These are phyloP conservation scores for Triops longicaudatus DNA, from an alignment of 1,140 invertebrate species.

Conservation along the genomic window DNA sequence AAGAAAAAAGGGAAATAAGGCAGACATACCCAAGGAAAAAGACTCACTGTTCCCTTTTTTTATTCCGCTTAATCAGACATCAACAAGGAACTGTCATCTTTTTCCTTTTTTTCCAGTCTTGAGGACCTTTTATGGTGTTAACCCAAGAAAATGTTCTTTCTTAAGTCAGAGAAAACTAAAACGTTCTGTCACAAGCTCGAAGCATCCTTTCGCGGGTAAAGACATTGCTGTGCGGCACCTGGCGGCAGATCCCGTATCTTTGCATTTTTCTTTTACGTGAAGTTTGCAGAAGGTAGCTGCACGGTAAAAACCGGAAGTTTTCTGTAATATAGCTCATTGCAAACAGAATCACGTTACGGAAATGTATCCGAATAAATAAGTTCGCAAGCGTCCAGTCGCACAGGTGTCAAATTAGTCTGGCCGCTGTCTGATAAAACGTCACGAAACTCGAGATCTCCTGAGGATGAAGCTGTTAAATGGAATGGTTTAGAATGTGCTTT, in stretches of 20 bases:
- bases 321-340: no score
- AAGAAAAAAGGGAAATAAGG: background rate
- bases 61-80: conserved; percentile 10
- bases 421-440: background rate
- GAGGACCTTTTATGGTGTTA: no score
- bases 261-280: background rate
- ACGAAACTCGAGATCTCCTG: background rate
- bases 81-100: background rate
- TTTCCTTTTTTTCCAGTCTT: conserved; percentile 13
- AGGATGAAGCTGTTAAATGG: no score
- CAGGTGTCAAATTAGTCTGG: background rate
- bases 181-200: no score
- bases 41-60: background rate
- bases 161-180: no score
- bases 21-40: background rate
- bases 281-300: background rate
- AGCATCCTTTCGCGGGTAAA: background rate
- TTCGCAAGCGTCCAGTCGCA: background rate
- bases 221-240: background rate
- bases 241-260: background rate
- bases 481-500: no score
- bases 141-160: no score
- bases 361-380: no score
- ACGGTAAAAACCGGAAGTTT: no score
- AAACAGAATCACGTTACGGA: no score